These are phyloP conservation scores for Agrotis ipsilon DNA, from an alignment of 2,888 invertebrate species.

Conservation along the genomic window DNA sequence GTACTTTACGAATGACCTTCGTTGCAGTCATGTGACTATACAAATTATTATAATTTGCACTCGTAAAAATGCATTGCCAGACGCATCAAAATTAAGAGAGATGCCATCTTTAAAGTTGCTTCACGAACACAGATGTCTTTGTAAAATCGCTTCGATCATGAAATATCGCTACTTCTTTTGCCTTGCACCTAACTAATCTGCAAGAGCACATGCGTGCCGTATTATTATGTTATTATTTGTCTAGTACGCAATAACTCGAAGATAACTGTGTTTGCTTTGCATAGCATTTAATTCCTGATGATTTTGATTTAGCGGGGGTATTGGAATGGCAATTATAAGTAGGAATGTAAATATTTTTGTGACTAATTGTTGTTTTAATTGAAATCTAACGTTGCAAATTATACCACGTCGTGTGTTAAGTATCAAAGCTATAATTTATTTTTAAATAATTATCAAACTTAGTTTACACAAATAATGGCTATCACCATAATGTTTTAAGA, in stretches of 20 bases:
- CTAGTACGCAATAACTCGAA: constrained; percentile 61
- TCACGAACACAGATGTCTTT: not conserved
- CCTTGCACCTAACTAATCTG: constrained; percentile 32
- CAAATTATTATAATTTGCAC: too few relatives aligned
- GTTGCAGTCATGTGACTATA: too few relatives aligned
- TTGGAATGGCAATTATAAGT: constrained; percentile 1
- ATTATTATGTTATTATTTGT: constrained; percentile 67
- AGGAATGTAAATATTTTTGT: not conserved
- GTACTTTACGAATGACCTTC: too few relatives aligned
- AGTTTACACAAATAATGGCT: too few relatives aligned
- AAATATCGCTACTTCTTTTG: not conserved
- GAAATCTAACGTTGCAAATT: too few relatives aligned
- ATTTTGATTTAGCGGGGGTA: constrained; percentile 17
- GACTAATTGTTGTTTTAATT: not conserved
- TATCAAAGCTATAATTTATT: too few relatives aligned
- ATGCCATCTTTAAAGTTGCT: too few relatives aligned
- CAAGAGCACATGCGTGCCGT: constrained; percentile 43
- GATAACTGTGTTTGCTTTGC: constrained; percentile 73
- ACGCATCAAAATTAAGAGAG: too few relatives aligned
- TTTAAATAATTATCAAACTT: too few relatives aligned
- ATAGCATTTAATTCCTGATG: constrained; percentile 68
- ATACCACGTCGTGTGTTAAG: too few relatives aligned
- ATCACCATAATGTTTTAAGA: too few relatives aligned
- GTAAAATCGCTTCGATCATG: not conserved
- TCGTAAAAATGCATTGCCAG: too few relatives aligned